Evolutionary conservation across 2,888 invertebrate species (phyloP).

Genomic region (Andricus curvator): DNA sequence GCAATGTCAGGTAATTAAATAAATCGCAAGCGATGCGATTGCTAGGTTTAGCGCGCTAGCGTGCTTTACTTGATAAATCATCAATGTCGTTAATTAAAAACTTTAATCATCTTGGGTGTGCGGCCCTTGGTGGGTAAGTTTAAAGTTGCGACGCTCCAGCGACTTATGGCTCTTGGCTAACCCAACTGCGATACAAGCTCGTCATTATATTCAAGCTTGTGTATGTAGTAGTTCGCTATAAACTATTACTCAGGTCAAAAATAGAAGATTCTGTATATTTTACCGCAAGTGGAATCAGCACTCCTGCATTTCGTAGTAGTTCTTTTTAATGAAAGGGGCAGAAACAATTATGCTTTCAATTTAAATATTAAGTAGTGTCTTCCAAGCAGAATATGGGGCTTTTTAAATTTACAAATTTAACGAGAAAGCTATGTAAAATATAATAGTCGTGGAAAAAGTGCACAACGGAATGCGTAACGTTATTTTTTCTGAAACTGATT

Average conservation of each 20-base stretch:
- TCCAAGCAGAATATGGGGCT: accelerated
- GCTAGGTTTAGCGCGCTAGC: background rate
- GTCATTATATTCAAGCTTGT: background rate
- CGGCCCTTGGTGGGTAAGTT: background rate
- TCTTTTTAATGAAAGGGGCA: background rate
- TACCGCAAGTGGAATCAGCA: background rate
- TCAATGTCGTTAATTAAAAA: conserved; percentile 68
- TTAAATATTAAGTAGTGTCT: background rate
- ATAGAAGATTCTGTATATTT: background rate
- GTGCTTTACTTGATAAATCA: conserved; percentile 59
- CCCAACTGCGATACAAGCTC: background rate
- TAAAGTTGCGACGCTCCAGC: background rate
- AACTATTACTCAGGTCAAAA: background rate
- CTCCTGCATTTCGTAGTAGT: background rate
- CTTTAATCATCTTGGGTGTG: conserved; percentile 61
- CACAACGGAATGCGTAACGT: background rate
- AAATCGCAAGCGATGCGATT: background rate
- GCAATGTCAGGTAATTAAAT: background rate
- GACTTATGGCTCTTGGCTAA: background rate
- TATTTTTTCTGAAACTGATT: background rate
- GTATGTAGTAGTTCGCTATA: background rate
- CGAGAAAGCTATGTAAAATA: background rate
- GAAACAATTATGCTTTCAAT: background rate
- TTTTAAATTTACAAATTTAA: background rate
- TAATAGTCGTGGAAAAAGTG: background rate